Evolutionary conservation across 37 sponge, comb jelly and placozoan genomes (phyloP), one percentile per base, ranked within the genome.

Genomic region (Haliclona indistincta): DNA sequence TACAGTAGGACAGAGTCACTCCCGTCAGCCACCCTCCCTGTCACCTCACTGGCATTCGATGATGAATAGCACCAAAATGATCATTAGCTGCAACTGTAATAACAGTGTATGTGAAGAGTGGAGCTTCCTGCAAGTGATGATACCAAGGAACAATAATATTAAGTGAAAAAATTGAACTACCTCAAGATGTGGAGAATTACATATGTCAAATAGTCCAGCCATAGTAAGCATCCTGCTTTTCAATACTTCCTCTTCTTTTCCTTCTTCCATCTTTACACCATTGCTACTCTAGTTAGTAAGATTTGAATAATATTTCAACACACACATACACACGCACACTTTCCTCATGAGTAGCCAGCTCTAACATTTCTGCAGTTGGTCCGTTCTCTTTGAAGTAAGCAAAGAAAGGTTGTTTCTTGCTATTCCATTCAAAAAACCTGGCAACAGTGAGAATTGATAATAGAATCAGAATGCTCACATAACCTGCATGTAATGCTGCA

Each of bases 191-290:
- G 79, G 42, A 35, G 73, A 70, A 22, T 55, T 78, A 86, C 91
- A 90, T 3, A 86, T 49, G 56, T 96, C 96, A 79, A 87, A 92
- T 44, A 86, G 64, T 13, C 96, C 96, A 36, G 96, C 96, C 84
- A 96, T 76, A 5, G 90, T 89, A 64, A 96, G 64, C 81, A 96
- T 47, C 10, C 96, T 47, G 81, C 58, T 35, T 74, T 1, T 6
- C 67, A 76, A 56, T 68, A 47, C 8, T 17, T 8, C 49, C 49
- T 17, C 13, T 8, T 8, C 49, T n/a, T n/a, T 47, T 47, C 49
- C 49, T 17, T 8, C 49, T 47, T 47, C 13, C 8, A 47, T 47
- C 13, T 47, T 8, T 47, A 47, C 49, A 47, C 49, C 49, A 17
- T 47, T 13, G 8, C 49, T 47, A 47, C 49, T 13, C 13, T 8